Base-by-base conservation (phyloP, 64 coral and sea anemone genomes). In the Cladopsammia gracilis region DNA sequence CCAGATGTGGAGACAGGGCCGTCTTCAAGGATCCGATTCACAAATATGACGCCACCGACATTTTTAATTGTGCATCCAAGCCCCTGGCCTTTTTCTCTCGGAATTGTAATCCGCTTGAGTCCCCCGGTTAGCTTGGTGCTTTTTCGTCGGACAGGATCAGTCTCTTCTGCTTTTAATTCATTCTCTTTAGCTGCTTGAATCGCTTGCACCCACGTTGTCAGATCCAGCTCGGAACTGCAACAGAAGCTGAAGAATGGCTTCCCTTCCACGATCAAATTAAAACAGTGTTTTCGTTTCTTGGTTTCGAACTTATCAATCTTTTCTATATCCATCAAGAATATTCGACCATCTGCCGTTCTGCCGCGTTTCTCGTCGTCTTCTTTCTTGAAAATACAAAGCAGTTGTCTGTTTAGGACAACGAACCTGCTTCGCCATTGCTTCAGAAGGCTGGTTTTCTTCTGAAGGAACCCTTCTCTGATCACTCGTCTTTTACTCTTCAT, bases 1-100 rank as follows among this genome's bases (percentile, higher is more conserved):
- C 96, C 96, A 46, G 85, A 91, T 19, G 87, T 88, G 0, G 92
- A 98, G 43, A 98, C 96, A 13, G 96, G 87, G 1, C 96, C 96
- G 5, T 94, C 86, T 48, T 98, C 96, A 25, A 98, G 80, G 46
- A 98, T 98, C 10, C 96, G 88, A 62, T 91, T 98, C 2, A 98
- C 96, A 70, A 98, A 94, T 67, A 98, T 98, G 24, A 94, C 83
- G 18, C 96, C 96, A 16, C 92, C 96, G 22, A 98, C 92, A 74
- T 91, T 91, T 70, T 94, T 98, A 20, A 98, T 98, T 7, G 96
- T 98, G 50, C 96, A 98, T 3, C 96, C 96, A 0, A 98, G 71
- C 10, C 96, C 96, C 20, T 87, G 79, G 1, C 92, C 96, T 54
- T 88, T 88, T 58, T 88, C 78, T n/a, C 92, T 91, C 46, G 87